A percentile compares a stretch with the other conserved stretches of the same genome.
These are phyloP conservation scores for Phortica magna DNA, from an alignment of 2,888 invertebrate genomes.

Conservation along the genomic window DNA sequence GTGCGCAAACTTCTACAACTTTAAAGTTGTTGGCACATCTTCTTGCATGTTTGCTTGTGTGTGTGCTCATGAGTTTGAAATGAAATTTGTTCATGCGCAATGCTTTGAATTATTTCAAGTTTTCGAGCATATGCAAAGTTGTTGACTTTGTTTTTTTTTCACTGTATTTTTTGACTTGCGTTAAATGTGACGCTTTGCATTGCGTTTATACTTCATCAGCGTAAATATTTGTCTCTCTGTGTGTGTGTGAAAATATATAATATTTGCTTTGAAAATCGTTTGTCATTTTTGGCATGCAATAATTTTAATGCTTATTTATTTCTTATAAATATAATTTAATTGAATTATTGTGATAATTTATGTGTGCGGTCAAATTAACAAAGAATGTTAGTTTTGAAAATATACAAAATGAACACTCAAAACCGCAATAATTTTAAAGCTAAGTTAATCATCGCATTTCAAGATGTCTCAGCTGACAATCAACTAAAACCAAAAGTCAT, in stretches of 20 bases:
- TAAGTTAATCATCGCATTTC: neutral
- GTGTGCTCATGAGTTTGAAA: neutral
- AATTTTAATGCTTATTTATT: too few relatives aligned
- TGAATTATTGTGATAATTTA: too few relatives aligned
- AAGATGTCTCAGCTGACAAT: neutral
- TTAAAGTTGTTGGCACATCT: neutral
- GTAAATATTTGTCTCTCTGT: too few relatives aligned
- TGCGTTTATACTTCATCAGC: neutral
- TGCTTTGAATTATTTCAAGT: conserved; percentile 62
- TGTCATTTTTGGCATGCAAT: too few relatives aligned
- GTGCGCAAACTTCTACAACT: neutral
- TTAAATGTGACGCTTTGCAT: neutral
- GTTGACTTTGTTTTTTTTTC: conserved; percentile 11
- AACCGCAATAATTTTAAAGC: neutral
- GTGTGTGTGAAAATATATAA: too few relatives aligned
- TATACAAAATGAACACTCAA: neutral
- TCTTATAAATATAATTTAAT: too few relatives aligned
- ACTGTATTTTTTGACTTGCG: neutral
- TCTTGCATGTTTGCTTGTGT: neutral
- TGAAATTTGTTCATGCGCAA: conserved; percentile 3
- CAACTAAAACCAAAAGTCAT: neutral
- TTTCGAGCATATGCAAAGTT: conserved; percentile 56
- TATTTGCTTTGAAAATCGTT: too few relatives aligned
- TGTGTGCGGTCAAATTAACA: too few relatives aligned
- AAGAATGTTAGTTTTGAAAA: too few relatives aligned